Base-by-base conservation (phyloP, 2,797 vertebrate genomes). In the Dicrostonyx torquatus region DNA sequence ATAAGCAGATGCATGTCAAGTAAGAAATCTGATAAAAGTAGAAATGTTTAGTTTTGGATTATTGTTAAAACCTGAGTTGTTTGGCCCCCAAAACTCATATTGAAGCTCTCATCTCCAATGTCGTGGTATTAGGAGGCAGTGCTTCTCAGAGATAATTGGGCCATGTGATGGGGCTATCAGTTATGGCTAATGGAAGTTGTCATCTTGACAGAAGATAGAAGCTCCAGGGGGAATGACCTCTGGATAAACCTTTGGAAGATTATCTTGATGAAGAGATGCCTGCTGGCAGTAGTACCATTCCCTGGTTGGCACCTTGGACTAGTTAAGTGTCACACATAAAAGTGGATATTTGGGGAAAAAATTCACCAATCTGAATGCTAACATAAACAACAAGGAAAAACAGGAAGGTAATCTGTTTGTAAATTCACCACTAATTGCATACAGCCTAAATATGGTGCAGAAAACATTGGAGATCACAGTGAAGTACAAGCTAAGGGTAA, bases 11-110 rank as follows among this genome's bases (percentile, higher is more conserved):
- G 34, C 26, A 11, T 45, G 43, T 22, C 26, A 79, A 70, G 6
- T 77, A 93, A 82, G 45, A 53, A 76, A 87, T 53, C 31, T 55
- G 43, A 83, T 87, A 62, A 95, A 88, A 70, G 22, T 64, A 62
- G 15, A 91, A 93, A 64, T 89, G 62, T n/a, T 84, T 90, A 31
- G 13, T 62, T 77, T 7, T 77, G 43, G 29, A 68, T 45, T 48
- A 60, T 13, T 82, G 20, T 82, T 45, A 58, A 58, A 68, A 82
- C 11, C 10, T 76, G 37, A 45, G 34, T 34, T 45, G 50, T 43
- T 26, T 45, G 15, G 15, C 6, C 13, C 18, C 43, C 45, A 7
- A 48, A 85, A 50, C 64, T 26, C n/a, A 66, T 66, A 77, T 4
- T 34, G 50, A 43, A 22, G 22, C 37, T 40, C n/a, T 48, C 8